Conservation (phyloP, 2,797 vertebrate genomes). For the Petrocephalus schoutedeni region DNA sequence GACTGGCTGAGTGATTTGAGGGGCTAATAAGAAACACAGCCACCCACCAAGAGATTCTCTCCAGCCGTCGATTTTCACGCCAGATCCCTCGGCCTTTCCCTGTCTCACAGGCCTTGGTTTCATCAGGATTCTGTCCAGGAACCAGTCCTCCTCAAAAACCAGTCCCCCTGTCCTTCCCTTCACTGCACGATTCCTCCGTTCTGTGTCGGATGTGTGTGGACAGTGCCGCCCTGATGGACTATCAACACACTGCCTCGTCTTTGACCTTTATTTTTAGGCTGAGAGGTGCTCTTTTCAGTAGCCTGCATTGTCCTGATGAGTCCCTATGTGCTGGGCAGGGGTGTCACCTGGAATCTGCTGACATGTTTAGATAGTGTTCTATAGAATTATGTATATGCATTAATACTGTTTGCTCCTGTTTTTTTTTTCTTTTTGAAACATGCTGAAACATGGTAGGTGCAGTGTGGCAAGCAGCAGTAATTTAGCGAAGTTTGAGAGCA, state of each 20-base stretch:
- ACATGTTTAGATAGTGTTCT: background rate
- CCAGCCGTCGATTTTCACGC: slow-evolving; percentile 43
- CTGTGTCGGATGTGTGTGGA: background rate
- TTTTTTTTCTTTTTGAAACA: background rate
- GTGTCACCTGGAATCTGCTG: background rate
- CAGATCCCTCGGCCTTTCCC: slow-evolving; percentile 40
- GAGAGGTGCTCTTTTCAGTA: background rate
- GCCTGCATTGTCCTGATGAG: background rate
- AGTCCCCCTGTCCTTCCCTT: slow-evolving; percentile 28
- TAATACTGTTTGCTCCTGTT: background rate
- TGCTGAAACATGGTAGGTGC: background rate
- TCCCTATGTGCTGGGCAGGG: background rate
- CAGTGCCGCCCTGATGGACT: background rate
- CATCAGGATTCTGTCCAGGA: slow-evolving; percentile 33
- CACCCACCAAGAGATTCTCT: slow-evolving; percentile 49
- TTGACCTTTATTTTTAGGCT: background rate
- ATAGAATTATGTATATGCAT: background rate
- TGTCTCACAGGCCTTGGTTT: slow-evolving; percentile 33
- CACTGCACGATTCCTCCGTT: background rate
- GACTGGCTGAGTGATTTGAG: slow-evolving; percentile 45
- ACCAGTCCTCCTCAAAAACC: slow-evolving; percentile 17
- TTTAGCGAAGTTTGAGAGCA: background rate
- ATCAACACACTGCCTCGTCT: background rate
- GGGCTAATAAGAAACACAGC: slow-evolving; percentile 53
- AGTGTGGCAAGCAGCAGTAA: background rate